These are phyloP conservation scores for Phaethornis superciliosus DNA, from an alignment of 2,113 vertebrate species.

Conservation along the genomic window DNA sequence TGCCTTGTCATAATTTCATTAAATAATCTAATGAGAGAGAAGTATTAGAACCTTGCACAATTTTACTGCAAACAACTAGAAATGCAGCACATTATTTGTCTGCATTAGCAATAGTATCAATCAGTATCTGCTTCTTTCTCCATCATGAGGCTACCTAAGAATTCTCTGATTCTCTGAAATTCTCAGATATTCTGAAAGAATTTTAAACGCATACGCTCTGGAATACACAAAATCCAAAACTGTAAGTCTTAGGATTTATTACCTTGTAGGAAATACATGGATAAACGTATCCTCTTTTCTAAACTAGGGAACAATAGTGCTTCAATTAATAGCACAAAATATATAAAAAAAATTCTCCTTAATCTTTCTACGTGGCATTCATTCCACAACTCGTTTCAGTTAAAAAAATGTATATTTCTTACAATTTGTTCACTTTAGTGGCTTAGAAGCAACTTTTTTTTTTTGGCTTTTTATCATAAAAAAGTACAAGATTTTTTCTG, in stretches of 20 bases:
- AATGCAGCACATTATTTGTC: background rate
- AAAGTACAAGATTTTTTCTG: background rate
- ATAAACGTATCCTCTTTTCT: background rate
- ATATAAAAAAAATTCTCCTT: background rate
- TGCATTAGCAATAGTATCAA: background rate
- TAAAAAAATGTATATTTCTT: background rate
- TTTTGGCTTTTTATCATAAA: background rate
- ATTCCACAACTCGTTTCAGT: background rate
- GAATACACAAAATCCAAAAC: background rate
- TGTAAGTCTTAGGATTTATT: background rate
- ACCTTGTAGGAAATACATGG: background rate
- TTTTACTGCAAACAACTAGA: background rate
- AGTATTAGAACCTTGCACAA: background rate
- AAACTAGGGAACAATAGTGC: background rate
- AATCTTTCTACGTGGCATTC: background rate
- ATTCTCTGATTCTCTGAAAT: background rate
- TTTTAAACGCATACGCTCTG: background rate
- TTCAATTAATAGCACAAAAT: background rate
- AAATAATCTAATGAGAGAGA: background rate
- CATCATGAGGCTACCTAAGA: background rate
- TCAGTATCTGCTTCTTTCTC: background rate
- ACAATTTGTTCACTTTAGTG: background rate
- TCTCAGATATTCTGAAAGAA: background rate
- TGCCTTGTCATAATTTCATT: background rate
- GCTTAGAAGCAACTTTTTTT: background rate